Base-by-base conservation (phyloP, 2,797 vertebrate genomes). In the Notamacropus eugenii region DNA sequence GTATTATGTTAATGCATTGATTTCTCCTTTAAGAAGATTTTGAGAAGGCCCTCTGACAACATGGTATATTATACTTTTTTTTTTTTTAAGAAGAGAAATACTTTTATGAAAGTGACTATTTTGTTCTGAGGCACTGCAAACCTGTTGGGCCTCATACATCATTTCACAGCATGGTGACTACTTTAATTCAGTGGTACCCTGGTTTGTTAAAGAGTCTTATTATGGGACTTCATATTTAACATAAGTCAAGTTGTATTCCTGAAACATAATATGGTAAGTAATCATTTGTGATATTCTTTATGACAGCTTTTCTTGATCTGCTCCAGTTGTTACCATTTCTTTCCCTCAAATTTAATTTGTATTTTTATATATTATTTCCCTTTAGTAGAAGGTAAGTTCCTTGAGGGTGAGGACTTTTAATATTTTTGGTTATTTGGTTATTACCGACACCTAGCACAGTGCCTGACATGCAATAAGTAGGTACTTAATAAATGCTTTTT, bases 21-120 rank as follows among this genome's bases (percentile, higher is more conserved):
- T 74, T 93, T 97, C 1, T 0, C 90, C 94, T 96, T 97, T 62
- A 54, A 92, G 94, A 31, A 95, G 46, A 54, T 97, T 96, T 91
- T 97, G 96, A 57, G 96, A 96, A n/a, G 95, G 0, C 56, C 50
- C 27, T 93, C 93, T 93, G 62, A 74, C n/a, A 74, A 74, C 6
- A 40, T 5, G 40, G 0, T 40, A 40, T 74, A n/a, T 40, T 16
- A 74, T 40, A 40, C n/a, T 40, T 34, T 62, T 34, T 62, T 34
- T 62, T 74, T 62, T 67, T 62, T 34, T 58, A 59, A 67, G 34
- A 67, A 67, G 13, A 67, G 34, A n/a, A 67, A n/a, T 67, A n/a
- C 34, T n/a, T 67, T 67, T 74, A n/a, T 40, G 19, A 22, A 22
- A 40, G 67, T 40, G n/a, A 74, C 67, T 74, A 22, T 40, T 74